Evolutionary conservation across 2,888 invertebrate genomes (phyloP).

Genomic region (Parapristionchus giblindavisi): DNA sequence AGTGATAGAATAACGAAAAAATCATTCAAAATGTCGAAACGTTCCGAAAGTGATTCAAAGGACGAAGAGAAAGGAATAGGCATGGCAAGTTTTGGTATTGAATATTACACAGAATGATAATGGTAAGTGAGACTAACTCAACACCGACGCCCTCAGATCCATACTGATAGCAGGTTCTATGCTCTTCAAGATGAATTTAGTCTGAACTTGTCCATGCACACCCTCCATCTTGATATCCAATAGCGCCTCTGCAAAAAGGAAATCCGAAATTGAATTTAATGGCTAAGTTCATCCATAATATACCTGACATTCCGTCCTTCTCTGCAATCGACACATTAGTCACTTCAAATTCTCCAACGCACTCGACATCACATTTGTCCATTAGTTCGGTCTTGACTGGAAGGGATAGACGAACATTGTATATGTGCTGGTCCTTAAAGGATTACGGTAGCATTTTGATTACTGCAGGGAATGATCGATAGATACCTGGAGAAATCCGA

Average conservation of each 20-base stretch:
- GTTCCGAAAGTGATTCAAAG: too few species aligned
- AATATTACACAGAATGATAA: too few species aligned
- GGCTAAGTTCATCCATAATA: not conserved
- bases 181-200: not conserved
- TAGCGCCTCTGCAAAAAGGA: constrained; percentile 3
- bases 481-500: constrained; percentile 32
- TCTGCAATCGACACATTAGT: not conserved
- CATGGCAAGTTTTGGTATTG: not conserved
- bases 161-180: not conserved
- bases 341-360: constrained; percentile 1
- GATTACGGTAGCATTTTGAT: not conserved
- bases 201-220: constrained; percentile 25
- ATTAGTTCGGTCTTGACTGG: not conserved
- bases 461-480: not conserved
- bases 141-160: constrained; percentile 11
- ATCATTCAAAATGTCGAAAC: too few species aligned
- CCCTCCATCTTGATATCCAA: constrained; percentile 13
- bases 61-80: too few species aligned
- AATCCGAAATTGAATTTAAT: not conserved
- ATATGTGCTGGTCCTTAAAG: constrained; percentile 33
- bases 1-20: too few species aligned
- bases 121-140: constrained; percentile 15
- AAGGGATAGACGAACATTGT: constrained; percentile 7
- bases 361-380: not conserved
- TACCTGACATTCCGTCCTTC: constrained; percentile 14